phyloP scores from a whole-genome alignment of 2,113 vertebrate genomes.

The Redunca redunca region DNA sequence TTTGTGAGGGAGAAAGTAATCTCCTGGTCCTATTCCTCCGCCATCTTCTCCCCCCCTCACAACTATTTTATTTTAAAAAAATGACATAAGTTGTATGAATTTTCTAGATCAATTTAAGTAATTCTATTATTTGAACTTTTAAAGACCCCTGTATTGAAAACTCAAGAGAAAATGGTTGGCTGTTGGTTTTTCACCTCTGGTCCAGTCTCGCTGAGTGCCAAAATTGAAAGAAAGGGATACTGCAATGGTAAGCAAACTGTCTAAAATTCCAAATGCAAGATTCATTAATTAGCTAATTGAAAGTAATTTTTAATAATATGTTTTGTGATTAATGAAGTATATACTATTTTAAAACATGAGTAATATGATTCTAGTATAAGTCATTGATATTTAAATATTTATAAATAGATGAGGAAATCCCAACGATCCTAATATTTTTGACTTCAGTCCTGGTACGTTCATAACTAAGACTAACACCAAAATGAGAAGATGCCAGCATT shows the following conservation, averaged over 20 bases:
- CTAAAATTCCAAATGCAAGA: background rate
- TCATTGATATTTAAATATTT: background rate
- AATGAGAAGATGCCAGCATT: background rate
- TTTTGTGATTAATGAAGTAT: background rate
- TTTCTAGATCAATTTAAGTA: background rate
- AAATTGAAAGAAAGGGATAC: constrained; percentile 88
- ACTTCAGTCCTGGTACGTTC: background rate
- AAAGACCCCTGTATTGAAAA: constrained; percentile 84
- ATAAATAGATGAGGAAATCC: background rate
- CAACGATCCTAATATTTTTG: background rate
- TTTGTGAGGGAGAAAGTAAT: too few species aligned
- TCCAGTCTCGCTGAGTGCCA: constrained; percentile 87
- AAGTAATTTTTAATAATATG: background rate
- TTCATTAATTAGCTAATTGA: background rate
- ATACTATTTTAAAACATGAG: background rate
- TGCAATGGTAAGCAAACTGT: constrained; percentile 84
- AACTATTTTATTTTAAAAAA: background rate
- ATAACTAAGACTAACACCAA: background rate
- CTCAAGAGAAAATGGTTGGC: constrained; percentile 87
- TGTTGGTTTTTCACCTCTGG: constrained; percentile 89
- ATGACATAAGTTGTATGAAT: background rate
- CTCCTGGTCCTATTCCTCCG: too few species aligned
- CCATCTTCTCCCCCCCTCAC: too few species aligned
- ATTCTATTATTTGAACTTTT: constrained; percentile 60
- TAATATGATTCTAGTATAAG: background rate